Percentiles rank a stretch among this genome's conserved stretches.
Evolutionary conservation across 2,113 vertebrate species (phyloP).

Genomic region (Labrus mixtus): DNA sequence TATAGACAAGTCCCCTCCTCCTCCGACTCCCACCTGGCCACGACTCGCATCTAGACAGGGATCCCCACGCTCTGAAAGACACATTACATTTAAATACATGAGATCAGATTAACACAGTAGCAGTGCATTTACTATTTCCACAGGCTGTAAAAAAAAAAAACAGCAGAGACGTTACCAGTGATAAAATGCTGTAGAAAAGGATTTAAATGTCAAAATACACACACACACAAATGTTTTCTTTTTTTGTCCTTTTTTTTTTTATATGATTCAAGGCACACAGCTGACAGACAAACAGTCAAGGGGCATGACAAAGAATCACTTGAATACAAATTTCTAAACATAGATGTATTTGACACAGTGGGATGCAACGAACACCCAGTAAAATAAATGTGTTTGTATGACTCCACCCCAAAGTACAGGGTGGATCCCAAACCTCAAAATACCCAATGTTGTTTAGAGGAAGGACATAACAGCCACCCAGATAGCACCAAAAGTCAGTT

Average conservation of each 20-base stretch:
- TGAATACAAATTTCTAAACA: slow-evolving; percentile 17
- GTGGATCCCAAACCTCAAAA: slow-evolving; percentile 82
- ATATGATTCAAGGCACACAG: neutral
- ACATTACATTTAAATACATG: slow-evolving; percentile 18
- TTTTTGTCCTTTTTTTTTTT: neutral
- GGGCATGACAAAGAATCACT: neutral
- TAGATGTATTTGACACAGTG: slow-evolving; percentile 47
- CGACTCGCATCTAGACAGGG: slow-evolving; percentile 83
- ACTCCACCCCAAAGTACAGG: slow-evolving; percentile 81
- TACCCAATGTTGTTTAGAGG: slow-evolving; percentile 73
- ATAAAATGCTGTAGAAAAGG: too few species aligned
- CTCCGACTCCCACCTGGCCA: slow-evolving; percentile 76
- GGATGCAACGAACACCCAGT: slow-evolving; percentile 43
- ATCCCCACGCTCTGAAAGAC: slow-evolving; percentile 87
- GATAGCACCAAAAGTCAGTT: slow-evolving; percentile 35
- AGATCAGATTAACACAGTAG: neutral
- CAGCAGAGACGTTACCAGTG: too few species aligned
- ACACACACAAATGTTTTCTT: neutral
- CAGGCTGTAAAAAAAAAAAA: neutral
- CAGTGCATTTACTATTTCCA: neutral
- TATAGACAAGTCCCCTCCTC: slow-evolving; percentile 83
- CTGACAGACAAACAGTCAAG: neutral
- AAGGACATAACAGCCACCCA: slow-evolving; percentile 61
- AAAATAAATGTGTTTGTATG: slow-evolving; percentile 61
- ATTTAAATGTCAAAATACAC: neutral